A percentile compares a stretch with the other conserved stretches of the same genome.
These are phyloP conservation scores for Coendou prehensilis DNA, from an alignment of 2,797 vertebrate genomes.

Conservation along the genomic window DNA sequence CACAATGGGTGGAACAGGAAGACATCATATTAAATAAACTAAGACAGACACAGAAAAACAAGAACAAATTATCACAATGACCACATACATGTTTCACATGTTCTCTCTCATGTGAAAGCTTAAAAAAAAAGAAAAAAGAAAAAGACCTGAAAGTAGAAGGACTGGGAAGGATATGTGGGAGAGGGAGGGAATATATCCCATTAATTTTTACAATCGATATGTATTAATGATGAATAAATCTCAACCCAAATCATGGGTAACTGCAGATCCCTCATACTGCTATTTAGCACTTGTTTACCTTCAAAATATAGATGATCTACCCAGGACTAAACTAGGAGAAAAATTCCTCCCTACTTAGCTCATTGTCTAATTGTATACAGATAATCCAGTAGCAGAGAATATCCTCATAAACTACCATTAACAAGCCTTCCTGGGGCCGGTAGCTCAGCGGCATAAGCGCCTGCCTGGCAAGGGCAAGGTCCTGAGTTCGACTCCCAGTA, in stretches of 20 bases:
- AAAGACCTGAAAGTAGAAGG: not conserved
- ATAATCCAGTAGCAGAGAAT: not conserved
- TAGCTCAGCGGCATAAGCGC: too few species aligned
- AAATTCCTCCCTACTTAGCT: not conserved
- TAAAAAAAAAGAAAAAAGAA: not conserved
- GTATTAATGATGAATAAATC: not conserved
- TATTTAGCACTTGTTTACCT: not conserved
- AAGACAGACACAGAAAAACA: not conserved
- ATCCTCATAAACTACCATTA: not conserved
- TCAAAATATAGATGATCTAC: not conserved
- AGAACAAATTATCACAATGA: not conserved
- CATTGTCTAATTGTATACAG: not conserved
- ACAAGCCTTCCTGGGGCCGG: not conserved
- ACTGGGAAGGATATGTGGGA: not conserved
- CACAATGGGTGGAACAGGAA: not conserved
- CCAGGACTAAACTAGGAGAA: not conserved
- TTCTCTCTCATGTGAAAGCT: not conserved
- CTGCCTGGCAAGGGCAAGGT: too few species aligned
- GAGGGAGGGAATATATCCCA: too few species aligned
- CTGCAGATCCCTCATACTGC: not conserved
- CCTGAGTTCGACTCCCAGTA: too few species aligned
- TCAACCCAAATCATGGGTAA: not conserved
- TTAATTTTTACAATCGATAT: not conserved
- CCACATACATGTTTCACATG: not conserved
- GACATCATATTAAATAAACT: not conserved